Base-by-base conservation (phyloP, 2,113 vertebrate genomes). In the Octodon degus region DNA sequence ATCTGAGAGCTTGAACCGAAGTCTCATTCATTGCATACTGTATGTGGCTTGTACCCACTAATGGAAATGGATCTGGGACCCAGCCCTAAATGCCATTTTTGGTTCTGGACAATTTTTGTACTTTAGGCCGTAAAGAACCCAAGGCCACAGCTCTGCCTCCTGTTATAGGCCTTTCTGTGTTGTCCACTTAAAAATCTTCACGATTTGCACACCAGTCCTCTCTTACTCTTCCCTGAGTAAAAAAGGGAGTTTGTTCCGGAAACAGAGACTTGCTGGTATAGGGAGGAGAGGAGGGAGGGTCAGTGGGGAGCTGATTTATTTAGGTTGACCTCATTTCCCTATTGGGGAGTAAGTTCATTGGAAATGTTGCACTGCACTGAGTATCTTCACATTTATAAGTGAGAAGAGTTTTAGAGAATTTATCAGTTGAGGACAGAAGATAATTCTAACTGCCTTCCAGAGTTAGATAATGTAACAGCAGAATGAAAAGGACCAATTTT, bases 401-500 rank as follows among this genome's bases (percentile, higher is more conserved):
- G n/a, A 37, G 34, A 70, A n/a, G 67, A 27, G 4, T 40, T 91
- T 93, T 81, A 89, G 58, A 6, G 27, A 83, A 89, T 88, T 68
- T 91, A 89, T 7, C 91, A 81, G 70, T 1, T 8, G 74, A 47
- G 9, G 68, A 3, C n/a, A 70, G 34, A 94, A n/a, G 68, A 22
- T 82, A 76, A 65, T 86, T 94, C n/a, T 60, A 67, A 37, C 50
- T 89, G 60, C 53, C 62, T 83, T 34, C 47, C 53, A 89, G 67
- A 63, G 82, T 76, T 87, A 90, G n/a, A n/a, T 90, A 74, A 88
- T 58, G 55, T 63, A 63, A 63, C 3, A 55, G 27, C 89, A 27
- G 17, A 90, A 47, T 82, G n/a, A 77, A 83, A 95, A 95, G 27
- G 79, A 79, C 60, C 50, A 37, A 76, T 80, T 87, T 91, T 72